Percentiles rank a stretch among this genome's conserved stretches.
Evolutionary conservation across 2,797 vertebrate species (phyloP).

Genomic region (Bradypodion pumilum): DNA sequence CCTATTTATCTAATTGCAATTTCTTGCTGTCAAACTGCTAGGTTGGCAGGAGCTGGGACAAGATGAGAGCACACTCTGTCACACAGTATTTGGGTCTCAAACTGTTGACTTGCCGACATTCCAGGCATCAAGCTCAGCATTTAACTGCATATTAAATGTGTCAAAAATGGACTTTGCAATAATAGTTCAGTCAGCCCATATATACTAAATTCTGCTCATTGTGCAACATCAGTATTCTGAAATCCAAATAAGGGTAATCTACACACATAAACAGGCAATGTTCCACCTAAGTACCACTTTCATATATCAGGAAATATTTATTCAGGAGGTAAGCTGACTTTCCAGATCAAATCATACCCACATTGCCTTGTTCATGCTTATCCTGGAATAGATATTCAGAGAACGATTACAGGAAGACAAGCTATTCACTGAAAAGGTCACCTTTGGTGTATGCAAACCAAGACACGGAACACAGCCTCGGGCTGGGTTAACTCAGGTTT

Average conservation of each 20-base stretch:
- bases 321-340: constrained; percentile 11
- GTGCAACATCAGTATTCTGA: background rate
- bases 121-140: too few relatives aligned
- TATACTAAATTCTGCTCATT: background rate
- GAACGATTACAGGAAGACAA: constrained; percentile 21
- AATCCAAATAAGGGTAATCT: constrained; percentile 35
- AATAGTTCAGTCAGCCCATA: constrained; percentile 48
- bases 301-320: constrained; percentile 15
- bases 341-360: background rate
- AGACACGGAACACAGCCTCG: too few relatives aligned
- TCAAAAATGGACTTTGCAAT: constrained; percentile 17
- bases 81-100: too few relatives aligned
- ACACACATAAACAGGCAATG: background rate
- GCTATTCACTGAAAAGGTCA: constrained; percentile 20
- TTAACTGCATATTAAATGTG: constrained; percentile 41
- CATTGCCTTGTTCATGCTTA: background rate
- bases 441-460: too few relatives aligned
- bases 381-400: constrained; percentile 13
- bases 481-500: too few relatives aligned
- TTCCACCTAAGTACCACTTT: constrained; percentile 32
- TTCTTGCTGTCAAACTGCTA: too few relatives aligned
- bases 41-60: too few relatives aligned
- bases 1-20: too few relatives aligned
- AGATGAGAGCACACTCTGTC: too few relatives aligned
- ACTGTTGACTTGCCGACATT: too few relatives aligned